Percentiles rank a stretch among this genome's conserved stretches.
These are phyloP conservation scores for Pycnomerus fuliginosus DNA, from an alignment of 2,888 invertebrate genomes.

Conservation along the genomic window DNA sequence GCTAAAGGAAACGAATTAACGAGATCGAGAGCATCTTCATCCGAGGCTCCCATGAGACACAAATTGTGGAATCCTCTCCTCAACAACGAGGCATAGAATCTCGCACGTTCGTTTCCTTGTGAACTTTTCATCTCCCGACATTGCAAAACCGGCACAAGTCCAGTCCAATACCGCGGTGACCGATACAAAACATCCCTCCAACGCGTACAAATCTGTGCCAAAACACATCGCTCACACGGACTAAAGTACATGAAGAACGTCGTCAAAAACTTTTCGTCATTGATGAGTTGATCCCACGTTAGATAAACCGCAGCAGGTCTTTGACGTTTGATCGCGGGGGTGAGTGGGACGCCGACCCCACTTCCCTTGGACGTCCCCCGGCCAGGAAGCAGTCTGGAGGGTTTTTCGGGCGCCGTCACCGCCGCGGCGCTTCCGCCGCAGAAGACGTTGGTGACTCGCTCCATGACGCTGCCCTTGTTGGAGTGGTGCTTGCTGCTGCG, in stretches of 20 bases:
- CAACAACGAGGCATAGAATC: slow-evolving; percentile 79
- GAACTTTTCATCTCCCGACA: slow-evolving; percentile 77
- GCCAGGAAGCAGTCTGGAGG: slow-evolving; percentile 51
- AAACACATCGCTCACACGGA: slow-evolving; percentile 67
- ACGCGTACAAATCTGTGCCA: slow-evolving; percentile 82
- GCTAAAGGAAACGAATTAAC: slow-evolving; percentile 82
- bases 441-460: slow-evolving; percentile 83
- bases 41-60: slow-evolving; percentile 80
- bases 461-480: slow-evolving; percentile 69
- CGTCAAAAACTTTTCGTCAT: slow-evolving; percentile 82
- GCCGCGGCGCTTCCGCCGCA: slow-evolving; percentile 65
- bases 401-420: slow-evolving; percentile 54
- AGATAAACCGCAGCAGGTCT: slow-evolving; percentile 60
- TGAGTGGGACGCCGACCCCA: slow-evolving; percentile 22
- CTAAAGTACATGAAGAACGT: slow-evolving; percentile 82
- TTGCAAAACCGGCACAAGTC: slow-evolving; percentile 80
- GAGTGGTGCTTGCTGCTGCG: slow-evolving; percentile 50
- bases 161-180: slow-evolving; percentile 72
- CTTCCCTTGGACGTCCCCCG: slow-evolving; percentile 14
- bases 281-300: slow-evolving; percentile 73
- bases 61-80: slow-evolving; percentile 84
- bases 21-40: slow-evolving; percentile 86
- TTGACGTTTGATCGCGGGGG: slow-evolving; percentile 34
- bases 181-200: slow-evolving; percentile 91
- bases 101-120: slow-evolving; percentile 57